Conservation (phyloP, 2,888 invertebrate species). For the Spisula solida region DNA sequence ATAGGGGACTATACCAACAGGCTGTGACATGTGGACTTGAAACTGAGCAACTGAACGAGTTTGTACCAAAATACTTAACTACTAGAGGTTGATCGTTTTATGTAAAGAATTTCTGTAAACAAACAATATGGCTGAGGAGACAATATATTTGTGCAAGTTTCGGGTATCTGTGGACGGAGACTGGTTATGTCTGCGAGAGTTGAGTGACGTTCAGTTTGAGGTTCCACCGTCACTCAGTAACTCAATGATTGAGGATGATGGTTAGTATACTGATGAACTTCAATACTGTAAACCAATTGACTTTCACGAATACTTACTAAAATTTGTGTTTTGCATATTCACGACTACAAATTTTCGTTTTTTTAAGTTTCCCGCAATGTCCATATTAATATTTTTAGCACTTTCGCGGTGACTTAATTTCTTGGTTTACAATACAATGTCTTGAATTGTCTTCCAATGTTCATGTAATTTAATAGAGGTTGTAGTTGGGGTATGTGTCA, state of each 20-base stretch:
- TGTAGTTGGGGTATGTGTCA: neutral
- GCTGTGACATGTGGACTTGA: neutral
- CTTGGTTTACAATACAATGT: too few relatives aligned
- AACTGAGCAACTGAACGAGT: neutral
- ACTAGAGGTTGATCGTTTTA: neutral
- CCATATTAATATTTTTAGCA: too few relatives aligned
- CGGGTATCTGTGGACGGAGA: constrained; percentile 98
- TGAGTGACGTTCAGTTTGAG: constrained; percentile 94
- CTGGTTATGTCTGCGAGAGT: constrained; percentile 97
- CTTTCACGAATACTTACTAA: too few relatives aligned
- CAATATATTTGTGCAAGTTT: constrained; percentile 98
- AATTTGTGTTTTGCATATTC: too few relatives aligned
- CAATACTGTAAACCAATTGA: too few relatives aligned
- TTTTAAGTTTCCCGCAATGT: too few relatives aligned
- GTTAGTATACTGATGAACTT: constrained; percentile 65
- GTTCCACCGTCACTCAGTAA: constrained; percentile 73
- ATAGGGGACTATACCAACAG: too few relatives aligned
- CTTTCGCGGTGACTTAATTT: too few relatives aligned
- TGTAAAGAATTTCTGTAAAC: neutral
- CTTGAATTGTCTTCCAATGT: neutral
- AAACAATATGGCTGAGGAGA: constrained; percentile 93
- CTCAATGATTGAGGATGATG: constrained; percentile 76
- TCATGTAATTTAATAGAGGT: neutral
- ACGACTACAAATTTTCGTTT: too few relatives aligned
- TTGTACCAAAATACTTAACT: neutral